Conservation (phyloP, 2,888 invertebrate species). For the Biston stratarius region DNA sequence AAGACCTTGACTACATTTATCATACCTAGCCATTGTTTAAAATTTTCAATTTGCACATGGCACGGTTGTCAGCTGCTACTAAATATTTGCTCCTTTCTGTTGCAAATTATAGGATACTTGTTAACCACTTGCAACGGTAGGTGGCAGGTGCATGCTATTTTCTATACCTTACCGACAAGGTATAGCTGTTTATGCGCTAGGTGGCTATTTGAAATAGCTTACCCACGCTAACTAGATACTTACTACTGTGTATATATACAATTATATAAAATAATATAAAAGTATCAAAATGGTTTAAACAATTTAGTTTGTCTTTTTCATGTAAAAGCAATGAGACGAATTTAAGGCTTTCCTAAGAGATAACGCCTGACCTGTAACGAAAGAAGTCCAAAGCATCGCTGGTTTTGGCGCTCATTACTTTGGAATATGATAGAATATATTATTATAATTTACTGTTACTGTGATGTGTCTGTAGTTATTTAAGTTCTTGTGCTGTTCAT, state of each 20-base stretch:
- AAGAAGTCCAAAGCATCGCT: too few relatives aligned
- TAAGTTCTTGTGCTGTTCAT: too few relatives aligned
- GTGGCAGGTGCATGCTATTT: constrained; percentile 47
- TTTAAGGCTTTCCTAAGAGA: too few relatives aligned
- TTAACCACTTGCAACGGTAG: constrained; percentile 19
- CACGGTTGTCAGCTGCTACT: constrained; percentile 12
- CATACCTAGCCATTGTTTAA: constrained; percentile 37
- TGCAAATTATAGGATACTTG: constrained; percentile 39
- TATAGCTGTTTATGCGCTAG: background rate
- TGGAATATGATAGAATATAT: too few relatives aligned
- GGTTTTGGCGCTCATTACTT: too few relatives aligned
- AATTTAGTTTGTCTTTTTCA: too few relatives aligned
- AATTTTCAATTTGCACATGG: constrained; percentile 20
- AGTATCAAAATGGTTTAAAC: too few relatives aligned
- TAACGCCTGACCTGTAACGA: too few relatives aligned
- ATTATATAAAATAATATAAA: too few relatives aligned
- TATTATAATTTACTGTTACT: too few relatives aligned
- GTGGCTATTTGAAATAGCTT: background rate
- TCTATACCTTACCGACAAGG: constrained; percentile 16
- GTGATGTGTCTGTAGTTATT: too few relatives aligned
- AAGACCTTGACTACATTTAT: constrained; percentile 18
- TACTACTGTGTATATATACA: background rate
- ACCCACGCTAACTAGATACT: background rate
- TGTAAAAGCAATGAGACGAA: too few relatives aligned
- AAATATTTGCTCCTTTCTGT: constrained; percentile 20